Percentiles rank a stretch among this genome's conserved stretches.
phyloP scores from a whole-genome alignment of 64 coral and sea anemone species.

The Porites australiensis region DNA sequence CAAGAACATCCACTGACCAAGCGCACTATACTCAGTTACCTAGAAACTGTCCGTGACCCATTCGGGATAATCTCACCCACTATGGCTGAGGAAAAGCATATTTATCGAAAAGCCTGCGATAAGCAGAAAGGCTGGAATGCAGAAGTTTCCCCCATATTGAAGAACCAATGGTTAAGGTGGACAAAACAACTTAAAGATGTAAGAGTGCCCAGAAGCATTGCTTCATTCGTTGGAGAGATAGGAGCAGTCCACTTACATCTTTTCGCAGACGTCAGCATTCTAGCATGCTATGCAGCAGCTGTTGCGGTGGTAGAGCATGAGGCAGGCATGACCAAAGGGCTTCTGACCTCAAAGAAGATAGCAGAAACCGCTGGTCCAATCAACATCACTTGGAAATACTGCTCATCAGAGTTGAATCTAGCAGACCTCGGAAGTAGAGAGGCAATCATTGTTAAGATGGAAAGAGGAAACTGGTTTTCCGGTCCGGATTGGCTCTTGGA shows the following conservation, averaged over 20 bases:
- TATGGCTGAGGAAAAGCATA: constrained; percentile 33
- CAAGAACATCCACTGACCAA: constrained; percentile 41
- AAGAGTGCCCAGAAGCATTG: background rate
- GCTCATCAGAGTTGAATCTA: constrained; percentile 34
- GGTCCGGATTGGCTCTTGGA: constrained; percentile 58
- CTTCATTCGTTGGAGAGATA: background rate
- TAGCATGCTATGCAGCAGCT: constrained; percentile 28
- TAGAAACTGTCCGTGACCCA: constrained; percentile 35
- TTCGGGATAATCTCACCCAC: constrained; percentile 54
- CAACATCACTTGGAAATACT: constrained; percentile 54
- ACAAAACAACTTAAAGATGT: constrained; percentile 11
- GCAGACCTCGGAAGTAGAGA: constrained; percentile 66
- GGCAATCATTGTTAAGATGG: constrained; percentile 51
- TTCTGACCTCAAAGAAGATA: constrained; percentile 61
- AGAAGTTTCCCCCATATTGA: background rate
- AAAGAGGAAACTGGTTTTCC: constrained; percentile 49
- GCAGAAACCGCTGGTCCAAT: constrained; percentile 36
- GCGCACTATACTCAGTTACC: background rate
- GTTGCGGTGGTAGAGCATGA: constrained; percentile 4
- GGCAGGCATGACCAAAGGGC: background rate
- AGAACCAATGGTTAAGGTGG: constrained; percentile 27
- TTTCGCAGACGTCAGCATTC: constrained; percentile 48
- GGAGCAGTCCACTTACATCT: constrained; percentile 23
- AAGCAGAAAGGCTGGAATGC: constrained; percentile 34
- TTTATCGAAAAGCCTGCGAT: constrained; percentile 39